Conservation (phyloP, 37 sponge, comb jelly and placozoan species). For the Halichondria panicea region DNA sequence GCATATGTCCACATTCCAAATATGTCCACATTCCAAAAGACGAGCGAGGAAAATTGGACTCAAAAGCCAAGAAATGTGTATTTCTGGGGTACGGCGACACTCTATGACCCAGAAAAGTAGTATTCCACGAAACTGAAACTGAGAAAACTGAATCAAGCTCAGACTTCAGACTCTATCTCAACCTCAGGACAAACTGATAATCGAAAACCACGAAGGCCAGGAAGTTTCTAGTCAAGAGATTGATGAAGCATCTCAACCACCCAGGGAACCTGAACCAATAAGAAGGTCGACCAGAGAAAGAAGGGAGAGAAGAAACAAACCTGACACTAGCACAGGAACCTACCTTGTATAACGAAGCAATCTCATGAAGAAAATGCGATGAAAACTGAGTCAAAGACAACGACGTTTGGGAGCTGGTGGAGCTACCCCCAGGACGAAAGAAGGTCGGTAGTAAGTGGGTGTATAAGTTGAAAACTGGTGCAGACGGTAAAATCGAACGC, state of each 20-base stretch:
- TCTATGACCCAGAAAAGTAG: slow-evolving; percentile 42
- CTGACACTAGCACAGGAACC: not conserved
- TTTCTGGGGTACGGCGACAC: slow-evolving; percentile 38
- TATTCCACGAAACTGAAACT: slow-evolving; percentile 39
- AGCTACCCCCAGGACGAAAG: slow-evolving; percentile 31
- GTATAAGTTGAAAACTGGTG: slow-evolving; percentile 44
- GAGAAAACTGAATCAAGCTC: no score
- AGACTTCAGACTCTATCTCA: no score
- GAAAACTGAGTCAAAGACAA: slow-evolving; percentile 54
- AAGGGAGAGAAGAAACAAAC: not conserved
- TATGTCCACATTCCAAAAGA: no score
- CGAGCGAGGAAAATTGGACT: slow-evolving; percentile 45
- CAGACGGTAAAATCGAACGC: slow-evolving; percentile 52
- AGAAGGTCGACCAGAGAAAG: slow-evolving; percentile 16
- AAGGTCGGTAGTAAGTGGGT: slow-evolving; percentile 66
- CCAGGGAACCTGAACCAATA: slow-evolving; percentile 1
- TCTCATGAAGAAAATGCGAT: slow-evolving; percentile 38
- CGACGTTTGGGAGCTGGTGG: slow-evolving; percentile 62
- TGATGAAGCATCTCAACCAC: no score
- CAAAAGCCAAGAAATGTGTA: slow-evolving; percentile 43
- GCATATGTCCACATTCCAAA: slow-evolving; percentile 42
- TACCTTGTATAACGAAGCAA: slow-evolving; percentile 12
- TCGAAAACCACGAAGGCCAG: no score
- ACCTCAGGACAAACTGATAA: no score
- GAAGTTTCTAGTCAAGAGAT: not conserved